A percentile compares a stretch with the other conserved stretches of the same genome.
Conservation (phyloP, 37 sponge, comb jelly and placozoan genomes). For the Hexactinellida sp. region DNA sequence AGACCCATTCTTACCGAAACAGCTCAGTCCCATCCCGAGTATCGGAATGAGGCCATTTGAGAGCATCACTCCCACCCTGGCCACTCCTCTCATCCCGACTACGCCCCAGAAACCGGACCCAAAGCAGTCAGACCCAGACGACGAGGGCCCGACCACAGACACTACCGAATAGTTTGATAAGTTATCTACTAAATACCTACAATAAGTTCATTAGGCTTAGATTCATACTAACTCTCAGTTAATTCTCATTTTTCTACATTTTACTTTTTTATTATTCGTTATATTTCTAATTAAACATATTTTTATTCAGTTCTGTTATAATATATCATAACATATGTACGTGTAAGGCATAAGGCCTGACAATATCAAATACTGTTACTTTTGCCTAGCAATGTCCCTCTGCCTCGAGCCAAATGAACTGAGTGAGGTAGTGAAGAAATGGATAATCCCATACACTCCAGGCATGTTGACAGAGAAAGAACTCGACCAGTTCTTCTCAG, state of each 20-base stretch:
- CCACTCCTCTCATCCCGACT: neutral
- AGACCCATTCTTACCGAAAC: neutral
- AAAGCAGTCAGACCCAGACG: neutral
- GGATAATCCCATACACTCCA: neutral
- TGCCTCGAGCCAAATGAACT: neutral
- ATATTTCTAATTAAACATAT: too few species aligned
- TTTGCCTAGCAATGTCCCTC: too few species aligned
- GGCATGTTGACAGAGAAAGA: neutral
- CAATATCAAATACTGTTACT: too few species aligned
- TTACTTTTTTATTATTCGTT: too few species aligned
- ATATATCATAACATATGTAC: neutral
- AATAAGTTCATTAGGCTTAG: too few species aligned
- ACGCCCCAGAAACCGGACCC: neutral
- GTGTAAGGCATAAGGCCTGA: neutral
- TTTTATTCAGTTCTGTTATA: too few species aligned
- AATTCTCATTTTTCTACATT: too few species aligned
- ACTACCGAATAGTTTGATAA: slow-evolving; percentile 11
- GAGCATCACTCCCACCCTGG: neutral
- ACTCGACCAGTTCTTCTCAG: slow-evolving; percentile 54
- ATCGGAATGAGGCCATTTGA: neutral
- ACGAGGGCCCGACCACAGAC: neutral
- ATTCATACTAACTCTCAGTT: neutral
- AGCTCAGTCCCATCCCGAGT: neutral
- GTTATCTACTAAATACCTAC: too few species aligned
- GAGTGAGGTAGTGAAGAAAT: neutral